Percentiles rank a stretch among this genome's conserved stretches.
Evolutionary conservation across 2,113 vertebrate species (phyloP).

Genomic region (Psophia crepitans): DNA sequence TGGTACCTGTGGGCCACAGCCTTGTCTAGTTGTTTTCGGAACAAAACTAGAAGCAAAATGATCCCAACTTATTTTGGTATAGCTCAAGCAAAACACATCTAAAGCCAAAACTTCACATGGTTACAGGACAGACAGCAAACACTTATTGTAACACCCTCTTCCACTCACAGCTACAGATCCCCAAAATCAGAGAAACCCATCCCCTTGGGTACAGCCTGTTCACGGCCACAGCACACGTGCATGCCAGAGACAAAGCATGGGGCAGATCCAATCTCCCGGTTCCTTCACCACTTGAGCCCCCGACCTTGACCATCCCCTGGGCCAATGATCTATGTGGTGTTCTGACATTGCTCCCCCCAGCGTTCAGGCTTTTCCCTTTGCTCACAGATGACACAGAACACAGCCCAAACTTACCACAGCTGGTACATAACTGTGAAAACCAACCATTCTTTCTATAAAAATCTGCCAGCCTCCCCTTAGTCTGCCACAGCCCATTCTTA

Average conservation of each 20-base stretch:
- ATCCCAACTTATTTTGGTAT: not conserved
- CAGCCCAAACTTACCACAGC: not conserved
- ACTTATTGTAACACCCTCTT: not conserved
- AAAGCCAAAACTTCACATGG: fast-evolving
- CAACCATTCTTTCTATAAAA: not conserved
- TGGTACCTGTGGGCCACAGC: not conserved
- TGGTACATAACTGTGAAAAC: not conserved
- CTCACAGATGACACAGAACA: not conserved
- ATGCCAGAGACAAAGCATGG: not conserved
- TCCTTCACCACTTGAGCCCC: not conserved
- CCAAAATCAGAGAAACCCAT: not conserved
- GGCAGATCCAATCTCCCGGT: not conserved
- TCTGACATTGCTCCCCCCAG: not conserved
- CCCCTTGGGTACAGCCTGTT: not conserved
- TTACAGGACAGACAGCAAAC: not conserved
- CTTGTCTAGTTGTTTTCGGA: not conserved
- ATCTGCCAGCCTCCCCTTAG: not conserved
- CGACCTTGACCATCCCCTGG: not conserved
- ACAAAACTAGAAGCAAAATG: not conserved
- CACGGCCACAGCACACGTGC: not conserved
- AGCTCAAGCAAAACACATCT: not conserved
- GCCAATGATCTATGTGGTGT: not conserved
- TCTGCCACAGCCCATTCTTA: not conserved
- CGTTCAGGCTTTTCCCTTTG: not conserved
- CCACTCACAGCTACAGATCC: not conserved